A percentile compares a stretch with the other conserved stretches of the same genome.
phyloP scores from a whole-genome alignment of 2,888 invertebrate genomes.

The Drosophila mettleri region DNA sequence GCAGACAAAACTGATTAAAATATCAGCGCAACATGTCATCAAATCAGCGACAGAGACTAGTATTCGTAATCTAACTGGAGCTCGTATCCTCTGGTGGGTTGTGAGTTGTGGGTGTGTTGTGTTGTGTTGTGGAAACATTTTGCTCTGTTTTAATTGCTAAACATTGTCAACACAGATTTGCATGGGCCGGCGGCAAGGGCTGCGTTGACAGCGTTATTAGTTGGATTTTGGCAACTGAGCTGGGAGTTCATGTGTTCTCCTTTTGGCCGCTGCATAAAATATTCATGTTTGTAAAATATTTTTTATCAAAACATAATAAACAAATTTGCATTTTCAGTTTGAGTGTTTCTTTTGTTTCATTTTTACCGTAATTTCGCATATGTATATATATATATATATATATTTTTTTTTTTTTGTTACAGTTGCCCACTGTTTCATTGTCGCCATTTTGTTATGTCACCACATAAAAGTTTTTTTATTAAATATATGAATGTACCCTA shows the following conservation, averaged over 20 bases:
- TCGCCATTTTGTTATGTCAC: slow-evolving; percentile 22
- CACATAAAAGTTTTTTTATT: slow-evolving; percentile 66
- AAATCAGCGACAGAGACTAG: slow-evolving; percentile 41
- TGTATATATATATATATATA: slow-evolving; percentile 5
- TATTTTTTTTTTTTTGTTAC: slow-evolving; percentile 9
- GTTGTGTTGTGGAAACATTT: slow-evolving; percentile 37
- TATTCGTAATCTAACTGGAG: slow-evolving; percentile 7
- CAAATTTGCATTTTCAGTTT: slow-evolving; percentile 70
- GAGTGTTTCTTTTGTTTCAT: slow-evolving; percentile 11
- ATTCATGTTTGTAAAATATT: slow-evolving; percentile 65
- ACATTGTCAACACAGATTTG: slow-evolving; percentile 79
- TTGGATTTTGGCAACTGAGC: slow-evolving; percentile 36
- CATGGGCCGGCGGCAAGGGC: slow-evolving; percentile 50
- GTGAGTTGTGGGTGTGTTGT: no score
- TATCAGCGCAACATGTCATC: slow-evolving; percentile 56
- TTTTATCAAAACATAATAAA: slow-evolving; percentile 75
- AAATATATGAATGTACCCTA: slow-evolving; percentile 45
- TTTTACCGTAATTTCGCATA: slow-evolving; percentile 15
- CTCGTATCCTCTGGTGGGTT: slow-evolving; percentile 23
- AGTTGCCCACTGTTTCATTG: slow-evolving; percentile 34
- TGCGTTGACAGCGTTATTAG: slow-evolving; percentile 76
- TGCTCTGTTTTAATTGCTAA: slow-evolving; percentile 73
- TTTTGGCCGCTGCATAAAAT: slow-evolving; percentile 55
- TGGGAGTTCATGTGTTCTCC: slow-evolving; percentile 17
- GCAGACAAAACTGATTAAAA: slow-evolving; percentile 60